These are phyloP conservation scores for Pseudorasbora parva DNA, from an alignment of 2,113 vertebrate genomes.

Conservation along the genomic window DNA sequence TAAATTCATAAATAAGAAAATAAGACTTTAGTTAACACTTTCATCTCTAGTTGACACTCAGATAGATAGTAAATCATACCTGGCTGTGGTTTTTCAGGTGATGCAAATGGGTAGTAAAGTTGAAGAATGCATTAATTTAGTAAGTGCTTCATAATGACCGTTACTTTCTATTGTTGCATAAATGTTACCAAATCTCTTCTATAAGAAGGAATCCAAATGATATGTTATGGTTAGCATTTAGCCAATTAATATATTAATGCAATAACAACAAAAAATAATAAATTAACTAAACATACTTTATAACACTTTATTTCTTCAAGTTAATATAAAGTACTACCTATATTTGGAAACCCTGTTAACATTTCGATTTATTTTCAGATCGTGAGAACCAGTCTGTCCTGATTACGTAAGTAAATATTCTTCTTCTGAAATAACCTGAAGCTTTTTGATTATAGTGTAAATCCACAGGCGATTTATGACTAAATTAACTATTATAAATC, in stretches of 20 bases:
- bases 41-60: too few relatives aligned
- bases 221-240: slow-evolving; percentile 75
- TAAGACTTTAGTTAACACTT: too few relatives aligned
- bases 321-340: slow-evolving; percentile 30
- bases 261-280: too few relatives aligned
- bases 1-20: too few relatives aligned
- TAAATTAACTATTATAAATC: slow-evolving; percentile 63
- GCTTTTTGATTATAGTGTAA: background rate
- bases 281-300: too few relatives aligned
- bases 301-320: background rate
- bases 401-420: slow-evolving; percentile 30
- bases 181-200: background rate
- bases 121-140: too few relatives aligned
- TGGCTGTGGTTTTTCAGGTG: too few relatives aligned
- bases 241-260: slow-evolving; percentile 46
- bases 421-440: background rate
- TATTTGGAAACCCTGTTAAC: too few relatives aligned
- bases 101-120: too few relatives aligned
- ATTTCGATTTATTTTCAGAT: slow-evolving; percentile 55
- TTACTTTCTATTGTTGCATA: background rate
- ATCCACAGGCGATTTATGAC: background rate
- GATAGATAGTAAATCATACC: too few relatives aligned
- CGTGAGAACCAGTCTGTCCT: slow-evolving; percentile 26
- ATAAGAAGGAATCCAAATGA: slow-evolving; percentile 77
- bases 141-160: background rate